Percentiles rank a stretch among this genome's conserved stretches.
Evolutionary conservation across 2,797 vertebrate genomes (phyloP).

Genomic region (Sebastiscus albofasciatus): DNA sequence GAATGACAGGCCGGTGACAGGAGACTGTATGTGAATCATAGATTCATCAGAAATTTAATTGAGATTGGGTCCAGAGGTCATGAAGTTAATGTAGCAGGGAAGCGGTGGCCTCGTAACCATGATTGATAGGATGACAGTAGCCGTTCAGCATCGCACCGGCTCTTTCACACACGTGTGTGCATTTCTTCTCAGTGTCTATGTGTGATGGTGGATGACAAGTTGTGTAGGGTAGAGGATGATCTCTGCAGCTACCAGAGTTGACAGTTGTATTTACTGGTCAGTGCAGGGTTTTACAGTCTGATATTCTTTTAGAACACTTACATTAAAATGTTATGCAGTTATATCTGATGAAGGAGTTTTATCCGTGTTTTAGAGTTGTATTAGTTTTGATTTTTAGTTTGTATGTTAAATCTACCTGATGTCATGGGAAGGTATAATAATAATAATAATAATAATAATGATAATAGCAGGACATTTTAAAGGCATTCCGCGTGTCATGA

Average conservation of each 20-base stretch:
- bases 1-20: constrained; percentile 78
- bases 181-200: not conserved
- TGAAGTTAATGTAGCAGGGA: constrained; percentile 75
- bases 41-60: constrained; percentile 80
- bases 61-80: constrained; percentile 75
- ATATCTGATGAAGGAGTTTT: too few relatives aligned
- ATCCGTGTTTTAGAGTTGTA: too few relatives aligned
- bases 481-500: too few relatives aligned
- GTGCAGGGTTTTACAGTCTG: too few relatives aligned
- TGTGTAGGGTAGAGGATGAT: constrained; percentile 9
- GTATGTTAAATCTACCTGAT: too few relatives aligned
- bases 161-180: constrained; percentile 35
- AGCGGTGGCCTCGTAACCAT: constrained; percentile 73
- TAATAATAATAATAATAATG: too few relatives aligned
- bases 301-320: too few relatives aligned
- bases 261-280: constrained; percentile 25
- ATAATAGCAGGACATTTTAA: too few relatives aligned
- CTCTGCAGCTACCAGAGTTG: not conserved
- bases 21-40: constrained; percentile 72
- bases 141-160: constrained; percentile 23
- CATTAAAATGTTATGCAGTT: too few relatives aligned
- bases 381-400: too few relatives aligned
- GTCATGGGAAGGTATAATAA: too few relatives aligned
- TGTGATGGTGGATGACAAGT: constrained; percentile 11
- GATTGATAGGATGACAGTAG: constrained; percentile 75